Evolutionary conservation across 2,113 vertebrate species (phyloP).

Genomic region (Ceyx cyanopectus): DNA sequence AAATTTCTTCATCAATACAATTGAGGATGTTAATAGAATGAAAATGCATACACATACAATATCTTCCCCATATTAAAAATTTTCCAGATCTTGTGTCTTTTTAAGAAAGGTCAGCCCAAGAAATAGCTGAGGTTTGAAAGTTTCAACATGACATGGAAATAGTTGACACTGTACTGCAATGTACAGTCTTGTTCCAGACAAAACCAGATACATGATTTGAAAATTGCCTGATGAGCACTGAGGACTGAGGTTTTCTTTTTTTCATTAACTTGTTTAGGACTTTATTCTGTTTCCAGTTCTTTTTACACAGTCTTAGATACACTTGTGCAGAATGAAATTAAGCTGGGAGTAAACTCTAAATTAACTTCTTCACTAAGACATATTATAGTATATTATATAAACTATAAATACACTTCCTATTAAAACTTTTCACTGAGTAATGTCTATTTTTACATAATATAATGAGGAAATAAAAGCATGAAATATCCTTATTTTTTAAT

Average conservation of each 20-base stretch:
- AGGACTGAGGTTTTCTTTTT: not conserved
- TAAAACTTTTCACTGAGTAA: not conserved
- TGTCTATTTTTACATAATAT: not conserved
- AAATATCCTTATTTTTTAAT: not conserved
- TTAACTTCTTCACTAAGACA: not conserved
- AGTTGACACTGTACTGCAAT: not conserved
- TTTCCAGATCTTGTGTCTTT: not conserved
- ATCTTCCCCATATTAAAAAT: not conserved
- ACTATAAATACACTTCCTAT: not conserved
- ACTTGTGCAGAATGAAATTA: not conserved
- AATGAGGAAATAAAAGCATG: not conserved
- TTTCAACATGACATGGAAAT: conserved; percentile 26
- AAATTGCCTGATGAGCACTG: conserved; percentile 4
- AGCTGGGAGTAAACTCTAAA: not conserved
- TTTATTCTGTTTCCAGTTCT: conserved; percentile 9
- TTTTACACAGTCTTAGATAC: not conserved
- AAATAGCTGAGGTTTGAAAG: conserved; percentile 28
- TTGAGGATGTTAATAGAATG: not conserved
- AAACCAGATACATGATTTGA: conserved; percentile 36
- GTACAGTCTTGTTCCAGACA: conserved; percentile 20
- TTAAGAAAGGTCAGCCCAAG: not conserved
- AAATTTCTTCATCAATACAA: not conserved
- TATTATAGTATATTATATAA: not conserved
- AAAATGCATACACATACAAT: not conserved
- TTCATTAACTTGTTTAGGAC: not conserved